Evolutionary conservation across 2,113 vertebrate species (phyloP).

Genomic region (Nerophis lumbriciformis): DNA sequence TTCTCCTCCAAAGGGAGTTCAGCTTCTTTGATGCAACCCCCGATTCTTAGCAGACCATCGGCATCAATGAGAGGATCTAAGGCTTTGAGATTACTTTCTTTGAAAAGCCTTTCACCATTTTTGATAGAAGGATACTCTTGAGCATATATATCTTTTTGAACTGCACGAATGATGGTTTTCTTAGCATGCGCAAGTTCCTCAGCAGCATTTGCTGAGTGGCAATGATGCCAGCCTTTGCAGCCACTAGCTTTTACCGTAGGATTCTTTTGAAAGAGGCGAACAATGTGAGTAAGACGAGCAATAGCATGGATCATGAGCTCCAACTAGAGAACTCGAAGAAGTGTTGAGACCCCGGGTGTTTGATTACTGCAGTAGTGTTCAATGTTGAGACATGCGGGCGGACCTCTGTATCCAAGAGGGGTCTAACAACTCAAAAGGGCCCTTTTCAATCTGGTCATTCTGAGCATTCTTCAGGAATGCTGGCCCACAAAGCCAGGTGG

Average conservation of each 20-base stretch:
- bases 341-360: too few species aligned
- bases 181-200: neutral
- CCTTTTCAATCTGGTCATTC: too few species aligned
- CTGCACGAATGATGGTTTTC: neutral
- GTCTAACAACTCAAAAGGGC: too few species aligned
- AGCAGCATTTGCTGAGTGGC: neutral
- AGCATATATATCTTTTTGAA: neutral
- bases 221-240: slow-evolving; percentile 1
- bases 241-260: neutral
- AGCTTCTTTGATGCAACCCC: neutral
- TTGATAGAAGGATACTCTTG: neutral
- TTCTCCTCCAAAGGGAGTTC: neutral
- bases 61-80: neutral
- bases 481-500: too few species aligned
- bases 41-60: neutral
- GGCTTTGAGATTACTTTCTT: neutral
- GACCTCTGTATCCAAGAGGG: too few species aligned
- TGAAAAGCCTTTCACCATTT: neutral
- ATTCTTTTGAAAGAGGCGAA: neutral
- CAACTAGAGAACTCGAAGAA: too few species aligned
- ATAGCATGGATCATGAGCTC: neutral
- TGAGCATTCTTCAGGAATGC: too few species aligned
- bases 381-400: too few species aligned
- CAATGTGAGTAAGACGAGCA: neutral
- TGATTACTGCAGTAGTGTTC: too few species aligned